Evolutionary conservation across 2,113 vertebrate genomes (phyloP).

Genomic region (Aegotheles bennettii): DNA sequence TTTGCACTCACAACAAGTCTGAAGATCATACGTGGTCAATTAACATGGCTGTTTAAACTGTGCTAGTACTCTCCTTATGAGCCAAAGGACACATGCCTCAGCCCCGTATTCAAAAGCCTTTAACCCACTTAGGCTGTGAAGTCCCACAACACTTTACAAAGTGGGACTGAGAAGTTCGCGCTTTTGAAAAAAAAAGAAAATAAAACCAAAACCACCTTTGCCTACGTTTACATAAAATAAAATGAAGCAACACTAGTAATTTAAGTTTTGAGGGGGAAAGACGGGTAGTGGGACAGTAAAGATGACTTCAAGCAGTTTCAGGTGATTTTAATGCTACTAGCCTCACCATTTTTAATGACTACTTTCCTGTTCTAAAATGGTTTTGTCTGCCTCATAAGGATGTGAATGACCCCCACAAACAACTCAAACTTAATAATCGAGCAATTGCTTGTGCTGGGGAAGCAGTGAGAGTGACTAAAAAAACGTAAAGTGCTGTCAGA

Average conservation of each 20-base stretch:
- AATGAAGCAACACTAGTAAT: not conserved
- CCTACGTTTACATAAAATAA: not conserved
- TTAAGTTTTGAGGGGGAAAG: not conserved
- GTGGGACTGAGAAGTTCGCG: not conserved
- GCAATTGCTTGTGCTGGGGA: not conserved
- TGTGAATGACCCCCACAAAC: not conserved
- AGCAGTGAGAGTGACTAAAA: not conserved
- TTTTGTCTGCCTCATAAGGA: not conserved
- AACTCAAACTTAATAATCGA: not conserved
- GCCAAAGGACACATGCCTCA: not conserved
- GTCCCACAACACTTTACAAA: not conserved
- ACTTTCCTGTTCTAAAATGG: not conserved
- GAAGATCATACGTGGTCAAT: not conserved
- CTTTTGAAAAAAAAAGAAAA: no score
- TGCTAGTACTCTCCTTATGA: not conserved
- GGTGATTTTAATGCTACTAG: not conserved
- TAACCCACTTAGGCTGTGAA: not conserved
- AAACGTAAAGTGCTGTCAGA: not conserved
- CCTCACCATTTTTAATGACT: not conserved
- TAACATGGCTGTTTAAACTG: not conserved
- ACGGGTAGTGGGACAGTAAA: not conserved
- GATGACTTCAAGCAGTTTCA: not conserved
- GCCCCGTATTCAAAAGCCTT: not conserved
- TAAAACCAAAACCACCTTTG: fast-evolving
- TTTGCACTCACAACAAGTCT: not conserved